phyloP scores from a whole-genome alignment of 1,140 invertebrate genomes.

The Nymphalis io region DNA sequence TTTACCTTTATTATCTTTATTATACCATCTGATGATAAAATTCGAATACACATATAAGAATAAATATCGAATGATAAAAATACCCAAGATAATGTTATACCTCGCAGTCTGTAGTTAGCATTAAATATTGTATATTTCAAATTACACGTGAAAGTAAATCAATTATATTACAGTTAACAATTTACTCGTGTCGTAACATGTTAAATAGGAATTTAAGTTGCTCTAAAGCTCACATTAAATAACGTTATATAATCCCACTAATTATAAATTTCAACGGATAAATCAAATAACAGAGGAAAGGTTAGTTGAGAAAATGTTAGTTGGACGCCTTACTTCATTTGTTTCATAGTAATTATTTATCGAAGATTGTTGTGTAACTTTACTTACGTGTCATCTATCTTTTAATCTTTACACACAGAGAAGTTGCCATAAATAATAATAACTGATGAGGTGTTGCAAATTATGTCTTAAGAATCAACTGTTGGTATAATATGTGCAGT shows the following conservation, averaged over 20 bases:
- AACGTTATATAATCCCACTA: not conserved
- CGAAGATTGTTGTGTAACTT: not conserved
- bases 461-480: slow-evolving; percentile 29
- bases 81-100: not conserved
- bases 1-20: too few species aligned
- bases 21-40: too few species aligned
- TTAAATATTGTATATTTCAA: not conserved
- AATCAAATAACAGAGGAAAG: slow-evolving; percentile 6
- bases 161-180: slow-evolving; percentile 1
- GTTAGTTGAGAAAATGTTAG: not conserved
- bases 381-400: slow-evolving; percentile 12
- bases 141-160: slow-evolving; percentile 6
- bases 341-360: slow-evolving; percentile 3
- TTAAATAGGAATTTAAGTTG: not conserved
- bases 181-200: not conserved
- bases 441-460: slow-evolving; percentile 6
- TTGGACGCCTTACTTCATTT: slow-evolving; percentile 6
- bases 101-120: not conserved
- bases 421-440: slow-evolving; percentile 6
- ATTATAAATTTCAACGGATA: slow-evolving; percentile 11
- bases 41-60: too few species aligned
- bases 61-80: not conserved
- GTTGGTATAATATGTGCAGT: slow-evolving; percentile 23
- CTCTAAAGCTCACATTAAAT: not conserved
- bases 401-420: not conserved